Conservation (phyloP, 2,888 invertebrate genomes). For the Pachycephus smyrnensis region DNA sequence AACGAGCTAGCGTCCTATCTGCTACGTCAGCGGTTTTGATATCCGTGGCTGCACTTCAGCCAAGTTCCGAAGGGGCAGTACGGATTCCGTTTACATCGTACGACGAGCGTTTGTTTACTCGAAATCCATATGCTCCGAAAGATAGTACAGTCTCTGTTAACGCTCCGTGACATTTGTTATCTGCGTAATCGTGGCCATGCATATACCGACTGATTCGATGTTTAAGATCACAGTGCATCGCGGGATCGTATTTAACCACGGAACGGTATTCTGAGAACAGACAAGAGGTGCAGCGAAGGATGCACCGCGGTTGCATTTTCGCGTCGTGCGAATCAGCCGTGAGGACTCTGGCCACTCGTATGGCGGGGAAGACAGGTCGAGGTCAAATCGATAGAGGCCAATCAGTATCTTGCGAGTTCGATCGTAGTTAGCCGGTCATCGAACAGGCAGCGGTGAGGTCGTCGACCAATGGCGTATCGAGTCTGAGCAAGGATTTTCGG, state of each 20-base stretch:
- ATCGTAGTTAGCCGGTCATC: not conserved
- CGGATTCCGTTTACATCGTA: too few species aligned
- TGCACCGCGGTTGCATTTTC: not conserved
- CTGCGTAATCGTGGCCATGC: not conserved
- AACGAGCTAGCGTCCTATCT: not conserved
- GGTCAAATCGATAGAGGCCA: not conserved
- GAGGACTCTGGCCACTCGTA: not conserved
- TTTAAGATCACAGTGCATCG: not conserved
- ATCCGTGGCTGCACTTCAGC: not conserved
- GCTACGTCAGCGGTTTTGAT: not conserved
- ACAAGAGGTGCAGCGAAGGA: not conserved
- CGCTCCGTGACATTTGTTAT: not conserved
- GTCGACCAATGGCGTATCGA: conserved; percentile 24
- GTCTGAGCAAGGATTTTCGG: not conserved
- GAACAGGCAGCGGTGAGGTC: conserved; percentile 14
- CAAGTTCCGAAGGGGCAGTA: not conserved
- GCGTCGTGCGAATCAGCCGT: not conserved
- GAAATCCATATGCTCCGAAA: not conserved
- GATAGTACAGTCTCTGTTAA: not conserved
- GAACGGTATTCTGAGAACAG: not conserved
- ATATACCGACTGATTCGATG: not conserved
- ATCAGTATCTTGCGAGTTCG: not conserved
- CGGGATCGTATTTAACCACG: not conserved
- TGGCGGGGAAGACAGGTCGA: not conserved
- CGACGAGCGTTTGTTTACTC: not conserved